Conservation (phyloP, 2,113 vertebrate genomes). For the Zosterops hypoxanthus region DNA sequence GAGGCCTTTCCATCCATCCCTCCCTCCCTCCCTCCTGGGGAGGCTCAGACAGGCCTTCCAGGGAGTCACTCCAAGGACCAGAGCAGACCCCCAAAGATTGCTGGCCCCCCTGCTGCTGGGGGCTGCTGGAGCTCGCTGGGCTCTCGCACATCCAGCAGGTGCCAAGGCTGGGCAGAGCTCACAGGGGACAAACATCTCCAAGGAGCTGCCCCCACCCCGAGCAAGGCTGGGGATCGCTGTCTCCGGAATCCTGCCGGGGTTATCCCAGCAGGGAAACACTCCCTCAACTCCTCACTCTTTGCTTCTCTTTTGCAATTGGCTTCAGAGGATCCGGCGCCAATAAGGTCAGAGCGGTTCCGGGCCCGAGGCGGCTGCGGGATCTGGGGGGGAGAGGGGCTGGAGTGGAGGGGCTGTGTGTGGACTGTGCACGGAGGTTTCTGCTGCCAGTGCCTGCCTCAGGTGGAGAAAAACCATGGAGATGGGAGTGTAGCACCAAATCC, state of each 20-base stretch:
- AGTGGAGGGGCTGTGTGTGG: neutral
- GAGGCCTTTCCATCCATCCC: neutral
- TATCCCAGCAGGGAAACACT: neutral
- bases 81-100: neutral
- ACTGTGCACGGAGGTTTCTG: constrained; percentile 20
- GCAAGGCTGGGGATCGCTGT: neutral
- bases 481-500: neutral
- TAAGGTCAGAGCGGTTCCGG: constrained; percentile 69
- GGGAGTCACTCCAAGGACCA: neutral
- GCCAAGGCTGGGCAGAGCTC: neutral
- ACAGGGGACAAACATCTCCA: accelerated
- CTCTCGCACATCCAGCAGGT: neutral
- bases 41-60: neutral
- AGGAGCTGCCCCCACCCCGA: neutral
- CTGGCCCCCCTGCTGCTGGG: too few relatives aligned
- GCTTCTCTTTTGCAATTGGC: constrained; percentile 80
- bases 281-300: constrained; percentile 62
- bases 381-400: neutral
- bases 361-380: neutral
- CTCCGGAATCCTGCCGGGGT: neutral
- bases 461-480: neutral
- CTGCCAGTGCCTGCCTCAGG: neutral
- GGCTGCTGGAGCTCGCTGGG: neutral
- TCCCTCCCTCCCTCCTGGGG: neutral
- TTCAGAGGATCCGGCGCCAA: constrained; percentile 75